Evolutionary conservation across 64 coral and sea anemone species (phyloP).

Genomic region (Montipora capricornis): DNA sequence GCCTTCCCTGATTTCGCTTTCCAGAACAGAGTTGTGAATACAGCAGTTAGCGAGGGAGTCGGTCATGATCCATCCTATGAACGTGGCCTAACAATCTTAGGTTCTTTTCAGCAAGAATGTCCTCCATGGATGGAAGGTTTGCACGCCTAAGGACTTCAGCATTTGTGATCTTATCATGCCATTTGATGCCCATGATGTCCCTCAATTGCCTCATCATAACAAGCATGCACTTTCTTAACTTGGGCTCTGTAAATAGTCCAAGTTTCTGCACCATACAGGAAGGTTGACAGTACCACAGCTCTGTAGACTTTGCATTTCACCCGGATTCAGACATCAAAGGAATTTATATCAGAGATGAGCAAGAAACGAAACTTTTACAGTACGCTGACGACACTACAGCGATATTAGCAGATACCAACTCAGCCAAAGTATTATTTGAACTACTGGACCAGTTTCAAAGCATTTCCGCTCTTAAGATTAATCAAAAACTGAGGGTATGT

Average conservation of each 20-base stretch:
- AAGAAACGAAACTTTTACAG: too few species aligned
- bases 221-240: constrained; percentile 35
- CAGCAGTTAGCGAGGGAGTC: not conserved
- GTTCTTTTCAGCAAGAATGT: constrained; percentile 25
- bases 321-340: not conserved
- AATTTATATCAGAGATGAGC: too few species aligned
- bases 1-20: too few species aligned
- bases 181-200: not conserved
- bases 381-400: too few species aligned
- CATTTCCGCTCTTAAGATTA: too few species aligned
- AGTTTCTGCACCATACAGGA: constrained; percentile 43
- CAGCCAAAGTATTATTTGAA: too few species aligned
- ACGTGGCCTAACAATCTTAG: constrained; percentile 47
- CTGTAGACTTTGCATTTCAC: constrained; percentile 30
- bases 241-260: constrained; percentile 23
- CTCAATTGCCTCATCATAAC: constrained; percentile 40
- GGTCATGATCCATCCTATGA: constrained; percentile 29
- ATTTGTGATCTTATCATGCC: constrained; percentile 34
- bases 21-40: too few species aligned
- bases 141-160: not conserved
- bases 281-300: constrained; percentile 9
- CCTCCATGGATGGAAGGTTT: not conserved
- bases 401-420: too few species aligned
- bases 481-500: too few species aligned
- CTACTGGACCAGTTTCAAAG: too few species aligned